These are phyloP conservation scores for Okapia johnstoni DNA, from an alignment of 2,113 vertebrate species.

Conservation along the genomic window DNA sequence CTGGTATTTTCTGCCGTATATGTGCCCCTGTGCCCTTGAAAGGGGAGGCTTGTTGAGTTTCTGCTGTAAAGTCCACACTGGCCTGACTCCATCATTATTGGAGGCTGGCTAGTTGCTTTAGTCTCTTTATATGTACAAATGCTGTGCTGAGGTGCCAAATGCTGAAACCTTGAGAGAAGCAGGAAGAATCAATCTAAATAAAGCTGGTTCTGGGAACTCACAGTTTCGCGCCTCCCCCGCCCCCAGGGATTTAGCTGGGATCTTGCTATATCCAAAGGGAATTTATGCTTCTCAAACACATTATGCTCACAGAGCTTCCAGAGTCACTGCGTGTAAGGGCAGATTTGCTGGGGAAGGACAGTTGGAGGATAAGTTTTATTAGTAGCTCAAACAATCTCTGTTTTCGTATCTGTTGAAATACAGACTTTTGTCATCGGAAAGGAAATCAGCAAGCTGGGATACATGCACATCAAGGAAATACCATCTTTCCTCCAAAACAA, in stretches of 20 bases:
- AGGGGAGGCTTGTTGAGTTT: not conserved
- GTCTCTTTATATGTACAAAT: not conserved
- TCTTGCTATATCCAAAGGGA: not conserved
- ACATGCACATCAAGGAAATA: not conserved
- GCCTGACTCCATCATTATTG: not conserved
- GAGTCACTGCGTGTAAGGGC: not conserved
- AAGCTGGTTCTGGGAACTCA: not conserved
- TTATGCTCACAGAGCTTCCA: not conserved
- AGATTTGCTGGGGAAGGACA: not conserved
- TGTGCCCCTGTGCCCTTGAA: not conserved
- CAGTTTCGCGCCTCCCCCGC: fast-evolving
- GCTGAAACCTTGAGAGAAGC: not conserved
- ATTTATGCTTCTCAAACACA: not conserved
- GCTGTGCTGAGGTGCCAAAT: not conserved
- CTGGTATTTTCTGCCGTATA: no score
- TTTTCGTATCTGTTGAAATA: not conserved
- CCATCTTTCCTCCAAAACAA: not conserved
- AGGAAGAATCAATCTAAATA: not conserved
- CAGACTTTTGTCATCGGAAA: not conserved
- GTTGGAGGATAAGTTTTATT: not conserved
- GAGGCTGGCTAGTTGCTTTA: not conserved
- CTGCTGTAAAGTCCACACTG: no score
- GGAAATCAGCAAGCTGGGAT: not conserved
- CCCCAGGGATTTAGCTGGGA: not conserved
- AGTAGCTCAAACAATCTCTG: not conserved